Evolutionary conservation across 1,140 invertebrate genomes (phyloP).

Genomic region (Drosophila lini): DNA sequence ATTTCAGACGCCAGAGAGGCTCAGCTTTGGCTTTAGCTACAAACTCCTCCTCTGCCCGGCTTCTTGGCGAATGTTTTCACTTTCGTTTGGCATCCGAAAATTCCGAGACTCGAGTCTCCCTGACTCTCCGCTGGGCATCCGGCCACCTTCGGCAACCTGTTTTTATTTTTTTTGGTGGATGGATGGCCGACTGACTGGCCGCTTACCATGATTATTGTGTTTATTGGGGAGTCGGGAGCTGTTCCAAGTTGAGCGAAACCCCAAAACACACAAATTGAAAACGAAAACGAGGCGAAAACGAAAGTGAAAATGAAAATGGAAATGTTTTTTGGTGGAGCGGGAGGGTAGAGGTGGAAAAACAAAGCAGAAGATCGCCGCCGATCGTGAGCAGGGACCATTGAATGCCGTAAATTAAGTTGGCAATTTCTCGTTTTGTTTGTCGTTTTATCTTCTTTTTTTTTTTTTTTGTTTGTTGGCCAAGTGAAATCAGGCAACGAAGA

Average conservation of each 20-base stretch:
- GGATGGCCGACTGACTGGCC: slow-evolving; percentile 70
- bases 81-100: slow-evolving; percentile 79
- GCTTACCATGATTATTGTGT: slow-evolving; percentile 81
- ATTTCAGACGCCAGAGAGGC: slow-evolving; percentile 30
- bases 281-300: slow-evolving; percentile 43
- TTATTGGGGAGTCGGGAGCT: slow-evolving; percentile 56
- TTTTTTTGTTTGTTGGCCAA: slow-evolving; percentile 32
- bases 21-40: not conserved
- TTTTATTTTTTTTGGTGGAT: not conserved
- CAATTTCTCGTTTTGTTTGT: slow-evolving; percentile 63
- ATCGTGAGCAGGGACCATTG: slow-evolving; percentile 53
- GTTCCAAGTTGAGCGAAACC: slow-evolving; percentile 37
- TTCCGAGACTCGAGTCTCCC: slow-evolving; percentile 14
- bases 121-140: slow-evolving; percentile 39
- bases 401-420: slow-evolving; percentile 78
- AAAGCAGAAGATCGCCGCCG: slow-evolving; percentile 78
- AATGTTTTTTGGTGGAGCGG: slow-evolving; percentile 53
- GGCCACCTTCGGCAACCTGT: slow-evolving; percentile 54
- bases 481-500: slow-evolving; percentile 51
- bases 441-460: slow-evolving; percentile 35
- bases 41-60: slow-evolving; percentile 28
- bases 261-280: slow-evolving; percentile 76
- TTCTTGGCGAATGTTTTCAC: slow-evolving; percentile 76
- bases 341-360: slow-evolving; percentile 38
- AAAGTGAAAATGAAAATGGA: slow-evolving; percentile 58